A percentile compares a stretch with the other conserved stretches of the same genome.
These are phyloP conservation scores for Minunthozetes semirufus DNA, from an alignment of 2,888 invertebrate species.

Conservation along the genomic window DNA sequence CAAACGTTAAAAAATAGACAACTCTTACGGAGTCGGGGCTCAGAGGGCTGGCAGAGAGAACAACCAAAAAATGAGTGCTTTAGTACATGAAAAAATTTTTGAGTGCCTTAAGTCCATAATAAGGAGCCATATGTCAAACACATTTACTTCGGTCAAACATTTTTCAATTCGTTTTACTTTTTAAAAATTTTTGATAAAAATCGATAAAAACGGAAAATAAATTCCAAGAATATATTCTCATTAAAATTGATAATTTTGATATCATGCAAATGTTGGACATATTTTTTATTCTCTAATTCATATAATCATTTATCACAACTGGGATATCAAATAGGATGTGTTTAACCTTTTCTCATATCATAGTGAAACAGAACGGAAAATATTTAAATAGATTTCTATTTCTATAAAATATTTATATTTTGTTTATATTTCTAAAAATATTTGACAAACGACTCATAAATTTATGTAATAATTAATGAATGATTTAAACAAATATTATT, in stretches of 20 bases:
- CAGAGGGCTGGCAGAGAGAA: background rate
- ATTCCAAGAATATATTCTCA: too few relatives aligned
- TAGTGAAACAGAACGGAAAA: background rate
- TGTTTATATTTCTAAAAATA: background rate
- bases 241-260: background rate
- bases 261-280: background rate
- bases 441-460: background rate
- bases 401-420: background rate
- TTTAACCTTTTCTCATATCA: too few relatives aligned
- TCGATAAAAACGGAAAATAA: too few relatives aligned
- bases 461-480: background rate
- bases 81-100: background rate
- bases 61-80: background rate
- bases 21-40: background rate
- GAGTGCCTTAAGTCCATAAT: background rate
- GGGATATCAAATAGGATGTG: too few relatives aligned
- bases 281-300: too few relatives aligned
- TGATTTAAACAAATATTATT: too few relatives aligned
- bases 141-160: too few relatives aligned
- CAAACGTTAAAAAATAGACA: conserved; percentile 10
- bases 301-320: too few relatives aligned
- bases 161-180: too few relatives aligned
- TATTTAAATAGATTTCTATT: background rate
- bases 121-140: too few relatives aligned
- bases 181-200: too few relatives aligned